These are phyloP conservation scores for Eristalis tenax DNA, from an alignment of 2,888 invertebrate species.

Conservation along the genomic window DNA sequence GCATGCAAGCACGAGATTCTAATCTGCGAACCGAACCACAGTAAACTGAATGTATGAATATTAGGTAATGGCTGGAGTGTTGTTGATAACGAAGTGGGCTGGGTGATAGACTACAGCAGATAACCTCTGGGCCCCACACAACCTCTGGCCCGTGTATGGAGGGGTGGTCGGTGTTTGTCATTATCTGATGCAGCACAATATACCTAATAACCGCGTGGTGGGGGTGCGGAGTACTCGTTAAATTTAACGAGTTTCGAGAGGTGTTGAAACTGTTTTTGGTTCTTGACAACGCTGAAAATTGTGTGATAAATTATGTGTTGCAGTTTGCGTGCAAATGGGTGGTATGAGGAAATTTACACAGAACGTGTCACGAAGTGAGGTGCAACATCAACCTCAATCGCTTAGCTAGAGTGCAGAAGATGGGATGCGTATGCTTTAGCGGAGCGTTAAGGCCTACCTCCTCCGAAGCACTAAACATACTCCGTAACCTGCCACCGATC, in stretches of 20 bases:
- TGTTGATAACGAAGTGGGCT: slow-evolving; percentile 38
- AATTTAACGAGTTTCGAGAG: neutral
- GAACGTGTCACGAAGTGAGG: too few relatives aligned
- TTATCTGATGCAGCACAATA: slow-evolving; percentile 7
- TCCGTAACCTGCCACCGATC: too few relatives aligned
- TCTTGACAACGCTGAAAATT: too few relatives aligned
- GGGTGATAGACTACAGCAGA: slow-evolving; percentile 55
- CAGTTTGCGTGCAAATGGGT: too few relatives aligned
- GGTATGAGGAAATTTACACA: too few relatives aligned
- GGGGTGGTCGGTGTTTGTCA: slow-evolving; percentile 7
- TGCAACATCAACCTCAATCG: too few relatives aligned
- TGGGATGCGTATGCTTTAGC: too few relatives aligned
- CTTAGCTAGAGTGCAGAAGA: too few relatives aligned
- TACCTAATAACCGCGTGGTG: neutral
- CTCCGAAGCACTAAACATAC: too few relatives aligned
- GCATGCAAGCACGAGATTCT: slow-evolving; percentile 19
- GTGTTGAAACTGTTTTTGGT: neutral
- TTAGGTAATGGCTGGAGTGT: slow-evolving; percentile 28
- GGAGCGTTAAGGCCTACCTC: too few relatives aligned
- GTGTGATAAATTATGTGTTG: too few relatives aligned
- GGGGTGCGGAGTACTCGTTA: neutral
- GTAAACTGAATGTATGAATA: slow-evolving; percentile 8
- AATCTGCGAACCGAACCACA: slow-evolving; percentile 41
- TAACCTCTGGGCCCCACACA: slow-evolving; percentile 52
- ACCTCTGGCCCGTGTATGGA: slow-evolving; percentile 13